Percentiles rank a stretch among this genome's conserved stretches.
Evolutionary conservation across 2,113 vertebrate species (phyloP).

Genomic region (Cyprinodon tularosa): DNA sequence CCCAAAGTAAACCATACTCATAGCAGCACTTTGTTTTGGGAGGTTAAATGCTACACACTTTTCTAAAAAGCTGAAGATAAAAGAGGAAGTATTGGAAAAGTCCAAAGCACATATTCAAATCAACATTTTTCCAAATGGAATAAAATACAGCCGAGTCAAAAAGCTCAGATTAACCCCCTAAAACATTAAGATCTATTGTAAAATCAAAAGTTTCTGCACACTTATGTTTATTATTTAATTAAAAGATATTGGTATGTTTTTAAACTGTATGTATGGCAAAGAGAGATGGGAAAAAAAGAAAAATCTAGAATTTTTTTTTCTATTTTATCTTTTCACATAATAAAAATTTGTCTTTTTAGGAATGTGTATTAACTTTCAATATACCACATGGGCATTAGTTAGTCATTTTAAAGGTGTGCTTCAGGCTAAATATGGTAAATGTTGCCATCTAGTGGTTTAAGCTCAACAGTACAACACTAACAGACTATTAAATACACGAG

Average conservation of each 20-base stretch:
- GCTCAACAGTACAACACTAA: not conserved
- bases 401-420: not conserved
- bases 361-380: not conserved
- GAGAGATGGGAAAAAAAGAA: not conserved
- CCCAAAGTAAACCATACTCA: not conserved
- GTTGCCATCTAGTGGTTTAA: conserved; percentile 81
- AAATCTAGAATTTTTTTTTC: not conserved
- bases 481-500: conserved; percentile 35
- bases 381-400: not conserved
- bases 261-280: too few relatives aligned
- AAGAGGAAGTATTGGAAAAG: not conserved
- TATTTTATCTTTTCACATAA: not conserved
- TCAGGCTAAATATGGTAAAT: conserved; percentile 65
- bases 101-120: not conserved
- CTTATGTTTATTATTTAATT: too few relatives aligned
- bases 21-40: not conserved
- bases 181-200: not conserved
- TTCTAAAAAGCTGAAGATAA: not conserved
- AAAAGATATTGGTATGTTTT: too few relatives aligned
- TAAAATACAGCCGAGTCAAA: not conserved
- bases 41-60: not conserved
- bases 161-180: not conserved
- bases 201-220: not conserved
- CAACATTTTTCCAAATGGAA: not conserved
- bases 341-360: not conserved